Evolutionary conservation across 2,888 invertebrate genomes (phyloP).

Genomic region (Stenodera caucasica): DNA sequence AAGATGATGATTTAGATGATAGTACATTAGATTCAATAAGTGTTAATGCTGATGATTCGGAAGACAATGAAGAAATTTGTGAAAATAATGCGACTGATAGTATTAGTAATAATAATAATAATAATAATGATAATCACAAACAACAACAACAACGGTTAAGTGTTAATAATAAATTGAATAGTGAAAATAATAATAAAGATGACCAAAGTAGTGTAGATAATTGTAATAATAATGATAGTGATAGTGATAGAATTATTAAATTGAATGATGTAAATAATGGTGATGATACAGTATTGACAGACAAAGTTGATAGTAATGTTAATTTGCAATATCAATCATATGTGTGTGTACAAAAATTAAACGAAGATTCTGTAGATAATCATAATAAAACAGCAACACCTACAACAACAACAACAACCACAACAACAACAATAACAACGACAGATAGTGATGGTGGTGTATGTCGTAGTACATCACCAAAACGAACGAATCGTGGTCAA

Average conservation of each 20-base stretch:
- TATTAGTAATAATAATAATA: slow-evolving; percentile 36
- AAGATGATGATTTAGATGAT: slow-evolving; percentile 36
- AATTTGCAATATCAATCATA: slow-evolving; percentile 59
- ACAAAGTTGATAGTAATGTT: slow-evolving; percentile 47
- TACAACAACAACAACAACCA: slow-evolving; percentile 14
- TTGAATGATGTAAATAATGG: slow-evolving; percentile 23
- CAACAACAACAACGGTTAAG: slow-evolving; percentile 11
- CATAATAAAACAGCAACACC: slow-evolving; percentile 43
- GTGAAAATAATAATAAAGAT: slow-evolving; percentile 34
- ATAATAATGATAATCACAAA: too few species aligned
- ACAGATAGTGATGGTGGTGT: slow-evolving; percentile 17
- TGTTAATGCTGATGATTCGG: slow-evolving; percentile 36
- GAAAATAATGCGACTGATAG: slow-evolving; percentile 38
- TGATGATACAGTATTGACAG: slow-evolving; percentile 40
- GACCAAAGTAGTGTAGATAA: slow-evolving; percentile 36
- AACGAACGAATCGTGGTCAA: slow-evolving; percentile 35
- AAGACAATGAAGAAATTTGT: slow-evolving; percentile 35
- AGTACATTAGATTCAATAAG: slow-evolving; percentile 43
- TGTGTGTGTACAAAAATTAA: slow-evolving; percentile 68
- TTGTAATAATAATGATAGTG: slow-evolving; percentile 26
- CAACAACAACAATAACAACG: neutral
- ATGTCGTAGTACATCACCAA: slow-evolving; percentile 23
- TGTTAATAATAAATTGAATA: slow-evolving; percentile 24
- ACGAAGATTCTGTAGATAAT: slow-evolving; percentile 50
- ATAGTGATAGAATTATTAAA: slow-evolving; percentile 25